Percentiles rank a stretch among this genome's conserved stretches.
These are phyloP conservation scores for Botrylloides violaceus DNA, from an alignment of 23 tunicate species.

Conservation along the genomic window DNA sequence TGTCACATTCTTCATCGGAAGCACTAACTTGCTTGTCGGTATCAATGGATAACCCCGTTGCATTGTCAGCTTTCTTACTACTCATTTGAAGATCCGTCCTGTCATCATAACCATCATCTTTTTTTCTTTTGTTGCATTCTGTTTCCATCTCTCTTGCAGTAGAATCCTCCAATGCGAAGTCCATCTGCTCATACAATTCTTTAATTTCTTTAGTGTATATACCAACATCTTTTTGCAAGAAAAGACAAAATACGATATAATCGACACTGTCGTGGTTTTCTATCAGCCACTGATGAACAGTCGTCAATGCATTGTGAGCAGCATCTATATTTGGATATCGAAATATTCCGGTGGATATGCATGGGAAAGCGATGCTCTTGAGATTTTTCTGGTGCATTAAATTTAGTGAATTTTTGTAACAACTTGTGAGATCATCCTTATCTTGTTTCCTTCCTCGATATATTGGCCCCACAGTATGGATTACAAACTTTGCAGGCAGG, in stretches of 20 bases:
- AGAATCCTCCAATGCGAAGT: no score
- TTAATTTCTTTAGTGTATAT: slow-evolving; percentile 24
- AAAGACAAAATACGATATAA: slow-evolving; percentile 60
- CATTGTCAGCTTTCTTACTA: no score
- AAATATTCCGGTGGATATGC: slow-evolving; percentile 95
- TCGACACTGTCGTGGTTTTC: slow-evolving; percentile 27
- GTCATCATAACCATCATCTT: no score
- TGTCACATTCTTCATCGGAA: neutral
- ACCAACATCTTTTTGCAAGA: slow-evolving; percentile 39
- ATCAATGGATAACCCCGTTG: no score
- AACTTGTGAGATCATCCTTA: slow-evolving; percentile 21
- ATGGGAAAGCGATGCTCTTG: slow-evolving; percentile 76
- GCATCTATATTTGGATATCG: slow-evolving; percentile 90
- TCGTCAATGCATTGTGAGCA: slow-evolving; percentile 55
- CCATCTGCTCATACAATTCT: no score
- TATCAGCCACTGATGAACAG: slow-evolving; percentile 48
- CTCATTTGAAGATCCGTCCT: no score
- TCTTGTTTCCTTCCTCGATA: slow-evolving; percentile 26
- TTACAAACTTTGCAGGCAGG: slow-evolving; percentile 78
- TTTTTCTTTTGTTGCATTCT: no score
- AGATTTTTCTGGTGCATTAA: slow-evolving; percentile 37
- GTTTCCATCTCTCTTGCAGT: no score
- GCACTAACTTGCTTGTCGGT: no score
- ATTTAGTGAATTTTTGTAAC: slow-evolving; percentile 50
- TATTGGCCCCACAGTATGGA: slow-evolving; percentile 96